These are phyloP conservation scores for Ganaspis sp. DNA, from an alignment of 1,140 invertebrate species.

Conservation along the genomic window DNA sequence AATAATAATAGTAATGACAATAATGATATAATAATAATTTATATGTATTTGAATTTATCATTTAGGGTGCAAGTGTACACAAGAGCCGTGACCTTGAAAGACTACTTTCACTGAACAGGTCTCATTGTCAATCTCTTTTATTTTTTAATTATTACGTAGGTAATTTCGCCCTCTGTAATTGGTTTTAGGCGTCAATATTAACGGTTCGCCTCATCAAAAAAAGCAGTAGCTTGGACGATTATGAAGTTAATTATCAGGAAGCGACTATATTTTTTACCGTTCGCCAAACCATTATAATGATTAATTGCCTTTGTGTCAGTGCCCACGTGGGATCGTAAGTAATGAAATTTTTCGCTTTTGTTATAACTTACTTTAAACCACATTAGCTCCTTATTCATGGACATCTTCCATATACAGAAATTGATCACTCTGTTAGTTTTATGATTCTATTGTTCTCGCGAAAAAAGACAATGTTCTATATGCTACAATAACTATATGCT, in stretches of 20 bases:
- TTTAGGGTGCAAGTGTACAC: too few species aligned
- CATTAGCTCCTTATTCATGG: background rate
- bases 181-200: constrained; percentile 22
- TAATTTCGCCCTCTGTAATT: constrained; percentile 12
- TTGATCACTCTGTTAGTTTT: too few species aligned
- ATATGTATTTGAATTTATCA: too few species aligned
- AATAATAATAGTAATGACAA: background rate
- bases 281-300: constrained; percentile 29
- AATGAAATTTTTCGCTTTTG: constrained; percentile 22
- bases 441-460: background rate
- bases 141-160: background rate
- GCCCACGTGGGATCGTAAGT: constrained; percentile 6
- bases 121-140: background rate
- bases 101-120: background rate
- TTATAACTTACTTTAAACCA: background rate
- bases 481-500: too few species aligned
- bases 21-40: too few species aligned
- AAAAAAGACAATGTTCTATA: too few species aligned
- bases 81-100: background rate
- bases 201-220: constrained; percentile 14
- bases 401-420: background rate
- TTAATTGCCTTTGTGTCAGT: constrained; percentile 18
- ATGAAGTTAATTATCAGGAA: constrained; percentile 23
- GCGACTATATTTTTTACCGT: constrained; percentile 9
- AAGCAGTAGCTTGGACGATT: background rate